Percentiles rank a stretch among this genome's conserved stretches.
phyloP scores from a whole-genome alignment of 2,113 vertebrate genomes.

The Echinops telfairi region DNA sequence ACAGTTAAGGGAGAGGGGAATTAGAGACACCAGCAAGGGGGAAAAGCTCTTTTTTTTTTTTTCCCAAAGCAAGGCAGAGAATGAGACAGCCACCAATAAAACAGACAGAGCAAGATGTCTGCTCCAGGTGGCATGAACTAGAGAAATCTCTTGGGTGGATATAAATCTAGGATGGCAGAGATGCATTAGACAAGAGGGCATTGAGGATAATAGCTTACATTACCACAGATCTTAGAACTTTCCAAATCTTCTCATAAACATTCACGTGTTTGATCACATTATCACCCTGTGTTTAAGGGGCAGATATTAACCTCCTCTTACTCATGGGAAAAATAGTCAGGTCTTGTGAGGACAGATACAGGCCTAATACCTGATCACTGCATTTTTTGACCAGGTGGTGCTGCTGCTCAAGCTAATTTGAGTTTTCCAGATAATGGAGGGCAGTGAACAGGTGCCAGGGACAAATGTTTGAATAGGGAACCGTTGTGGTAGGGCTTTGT shows the following conservation, averaged over 20 bases:
- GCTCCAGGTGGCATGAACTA: not conserved
- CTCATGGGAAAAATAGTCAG: not conserved
- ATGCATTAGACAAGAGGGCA: not conserved
- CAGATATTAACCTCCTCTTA: not conserved
- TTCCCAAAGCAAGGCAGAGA: constrained; percentile 39
- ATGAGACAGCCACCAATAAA: constrained; percentile 49
- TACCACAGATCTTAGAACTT: not conserved
- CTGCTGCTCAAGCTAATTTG: not conserved
- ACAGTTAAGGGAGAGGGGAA: constrained; percentile 61
- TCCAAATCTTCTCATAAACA: not conserved
- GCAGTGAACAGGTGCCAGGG: not conserved
- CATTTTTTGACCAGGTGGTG: not conserved
- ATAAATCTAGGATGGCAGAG: not conserved
- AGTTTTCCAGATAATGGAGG: not conserved
- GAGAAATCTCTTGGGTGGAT: not conserved
- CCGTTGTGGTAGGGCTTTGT: not conserved
- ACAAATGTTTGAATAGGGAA: not conserved
- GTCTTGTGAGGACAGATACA: not conserved
- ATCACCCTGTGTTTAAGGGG: not conserved
- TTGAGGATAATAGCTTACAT: not conserved
- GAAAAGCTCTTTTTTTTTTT: not conserved
- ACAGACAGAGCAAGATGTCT: constrained; percentile 36
- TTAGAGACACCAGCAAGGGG: constrained; percentile 46
- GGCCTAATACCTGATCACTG: too few species aligned
- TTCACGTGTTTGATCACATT: not conserved